A percentile compares a stretch with the other conserved stretches of the same genome.
These are phyloP conservation scores for Neomorphus geoffroyi DNA, from an alignment of 2,797 vertebrate genomes.

Conservation along the genomic window DNA sequence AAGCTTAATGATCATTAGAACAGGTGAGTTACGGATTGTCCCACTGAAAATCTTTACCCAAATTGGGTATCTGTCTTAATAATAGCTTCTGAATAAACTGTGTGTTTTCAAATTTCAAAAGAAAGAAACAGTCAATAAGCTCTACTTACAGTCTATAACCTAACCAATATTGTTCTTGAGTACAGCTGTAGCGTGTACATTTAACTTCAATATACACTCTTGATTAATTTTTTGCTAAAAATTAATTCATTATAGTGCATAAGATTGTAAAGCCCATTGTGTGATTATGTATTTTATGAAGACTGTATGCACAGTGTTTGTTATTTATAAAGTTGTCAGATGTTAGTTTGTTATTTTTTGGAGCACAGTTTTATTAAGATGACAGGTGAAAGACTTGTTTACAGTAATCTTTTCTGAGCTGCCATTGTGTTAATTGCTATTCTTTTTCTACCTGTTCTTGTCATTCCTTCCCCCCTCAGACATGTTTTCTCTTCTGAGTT, in stretches of 20 bases:
- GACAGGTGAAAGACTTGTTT: background rate
- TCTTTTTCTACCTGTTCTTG: background rate
- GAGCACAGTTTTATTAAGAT: background rate
- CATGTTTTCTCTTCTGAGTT: background rate
- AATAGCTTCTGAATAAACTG: background rate
- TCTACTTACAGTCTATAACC: background rate
- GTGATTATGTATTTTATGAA: background rate
- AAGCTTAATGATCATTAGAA: background rate
- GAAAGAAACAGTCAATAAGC: background rate
- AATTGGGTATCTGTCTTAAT: background rate
- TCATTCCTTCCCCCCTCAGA: background rate
- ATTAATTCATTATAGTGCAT: background rate
- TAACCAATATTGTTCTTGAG: background rate
- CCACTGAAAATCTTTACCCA: background rate
- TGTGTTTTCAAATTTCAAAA: background rate
- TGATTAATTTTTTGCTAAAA: background rate
- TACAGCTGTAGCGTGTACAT: background rate
- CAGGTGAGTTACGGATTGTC: background rate
- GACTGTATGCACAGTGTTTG: rapidly evolving
- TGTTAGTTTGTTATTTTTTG: background rate
- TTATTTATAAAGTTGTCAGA: background rate
- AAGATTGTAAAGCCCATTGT: background rate
- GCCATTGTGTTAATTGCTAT: background rate
- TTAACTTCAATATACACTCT: background rate
- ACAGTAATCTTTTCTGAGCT: background rate